Evolutionary conservation across 2,797 vertebrate species (phyloP).

Genomic region (Mus minutoides): DNA sequence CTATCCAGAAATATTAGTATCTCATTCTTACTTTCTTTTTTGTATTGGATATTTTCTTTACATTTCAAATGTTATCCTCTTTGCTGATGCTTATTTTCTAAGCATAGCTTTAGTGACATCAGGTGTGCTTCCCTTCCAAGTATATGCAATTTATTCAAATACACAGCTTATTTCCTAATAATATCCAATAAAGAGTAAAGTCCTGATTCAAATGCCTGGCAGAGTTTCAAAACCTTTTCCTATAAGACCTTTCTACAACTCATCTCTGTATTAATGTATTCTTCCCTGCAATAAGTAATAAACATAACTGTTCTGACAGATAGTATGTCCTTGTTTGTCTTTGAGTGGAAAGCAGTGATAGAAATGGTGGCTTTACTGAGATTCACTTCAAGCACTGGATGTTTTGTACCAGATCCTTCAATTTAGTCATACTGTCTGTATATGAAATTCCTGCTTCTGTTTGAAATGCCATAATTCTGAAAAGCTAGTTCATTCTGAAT

Average conservation of each 20-base stretch:
- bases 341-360: not conserved
- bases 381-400: not conserved
- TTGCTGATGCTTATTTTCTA: not conserved
- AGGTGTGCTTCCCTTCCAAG: not conserved
- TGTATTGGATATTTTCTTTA: no score
- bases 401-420: not conserved
- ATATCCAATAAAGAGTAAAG: not conserved
- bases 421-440: not conserved
- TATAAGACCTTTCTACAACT: not conserved
- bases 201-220: not conserved
- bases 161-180: not conserved
- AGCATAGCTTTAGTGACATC: not conserved
- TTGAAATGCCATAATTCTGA: not conserved
- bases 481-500: not conserved
- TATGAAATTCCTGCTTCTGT: not conserved
- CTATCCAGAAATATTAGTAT: not conserved
- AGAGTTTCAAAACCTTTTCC: not conserved
- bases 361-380: not conserved
- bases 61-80: no score
- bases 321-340: not conserved
- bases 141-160: not conserved
- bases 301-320: not conserved
- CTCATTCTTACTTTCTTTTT: not conserved
- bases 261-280: not conserved
- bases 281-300: conserved; percentile 34